These are phyloP conservation scores for Brienomyrus brachyistius DNA, from an alignment of 2,113 vertebrate genomes.

Conservation along the genomic window DNA sequence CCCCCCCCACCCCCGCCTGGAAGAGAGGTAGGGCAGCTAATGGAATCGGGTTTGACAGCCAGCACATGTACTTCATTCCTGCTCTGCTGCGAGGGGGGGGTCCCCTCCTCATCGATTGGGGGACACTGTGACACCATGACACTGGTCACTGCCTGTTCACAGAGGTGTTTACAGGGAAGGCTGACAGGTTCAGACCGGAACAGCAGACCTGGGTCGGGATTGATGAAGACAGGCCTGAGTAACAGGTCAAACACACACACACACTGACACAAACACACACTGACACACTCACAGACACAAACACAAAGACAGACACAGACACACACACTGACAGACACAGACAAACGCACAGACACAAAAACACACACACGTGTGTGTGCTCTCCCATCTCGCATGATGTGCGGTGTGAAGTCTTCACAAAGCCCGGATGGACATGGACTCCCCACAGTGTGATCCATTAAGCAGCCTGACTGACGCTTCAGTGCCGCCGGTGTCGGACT, in stretches of 20 bases:
- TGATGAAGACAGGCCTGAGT: constrained; percentile 40
- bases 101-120: constrained; percentile 67
- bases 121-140: constrained; percentile 52
- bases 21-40: constrained; percentile 56
- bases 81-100: constrained; percentile 58
- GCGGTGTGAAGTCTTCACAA: constrained; percentile 62
- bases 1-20: not conserved
- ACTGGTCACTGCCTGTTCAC: constrained; percentile 63
- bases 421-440: constrained; percentile 46
- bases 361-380: too few relatives aligned
- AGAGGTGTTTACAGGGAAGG: constrained; percentile 47
- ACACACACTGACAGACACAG: too few relatives aligned
- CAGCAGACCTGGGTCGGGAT: constrained; percentile 16
- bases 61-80: constrained; percentile 73
- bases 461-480: not conserved
- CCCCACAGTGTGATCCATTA: constrained; percentile 28
- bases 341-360: too few relatives aligned
- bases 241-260: too few relatives aligned
- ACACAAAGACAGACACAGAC: too few relatives aligned
- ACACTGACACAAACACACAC: too few relatives aligned
- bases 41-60: constrained; percentile 73
- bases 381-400: constrained; percentile 50
- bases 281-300: not conserved
- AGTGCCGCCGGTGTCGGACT: not conserved
- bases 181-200: constrained; percentile 34